These are phyloP conservation scores for Eupithecia tripunctaria DNA, from an alignment of 2,888 invertebrate species.

Conservation along the genomic window DNA sequence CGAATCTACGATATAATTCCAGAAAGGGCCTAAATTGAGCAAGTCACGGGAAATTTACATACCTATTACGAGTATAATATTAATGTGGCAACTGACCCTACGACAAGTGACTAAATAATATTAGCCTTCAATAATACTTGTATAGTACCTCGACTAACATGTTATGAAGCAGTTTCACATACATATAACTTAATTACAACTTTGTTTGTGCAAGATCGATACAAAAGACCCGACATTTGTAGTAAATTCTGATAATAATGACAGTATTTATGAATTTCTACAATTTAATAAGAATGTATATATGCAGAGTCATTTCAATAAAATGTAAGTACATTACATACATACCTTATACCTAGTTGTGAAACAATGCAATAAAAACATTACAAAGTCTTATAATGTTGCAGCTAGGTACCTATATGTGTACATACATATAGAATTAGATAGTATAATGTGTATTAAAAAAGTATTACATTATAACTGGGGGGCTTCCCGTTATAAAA, in stretches of 20 bases:
- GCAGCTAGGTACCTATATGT: background rate
- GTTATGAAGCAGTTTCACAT: conserved; percentile 27
- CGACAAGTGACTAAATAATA: conserved; percentile 17
- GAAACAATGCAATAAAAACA: background rate
- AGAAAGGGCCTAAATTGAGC: background rate
- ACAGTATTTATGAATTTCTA: conserved; percentile 28
- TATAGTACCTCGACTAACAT: conserved; percentile 12
- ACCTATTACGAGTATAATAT: background rate
- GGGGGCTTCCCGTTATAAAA: background rate
- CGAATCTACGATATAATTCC: background rate
- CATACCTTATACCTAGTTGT: background rate
- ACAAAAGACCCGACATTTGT: conserved; percentile 32
- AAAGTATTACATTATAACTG: background rate
- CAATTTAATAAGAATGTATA: conserved; percentile 27
- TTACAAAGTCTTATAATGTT: background rate
- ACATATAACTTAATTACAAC: conserved; percentile 38
- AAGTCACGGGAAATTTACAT: background rate
- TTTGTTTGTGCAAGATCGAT: conserved; percentile 37
- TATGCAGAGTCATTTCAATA: conserved; percentile 10
- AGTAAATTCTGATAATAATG: conserved; percentile 30
- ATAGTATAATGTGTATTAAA: too few relatives aligned
- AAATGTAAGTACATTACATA: background rate
- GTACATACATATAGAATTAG: too few relatives aligned
- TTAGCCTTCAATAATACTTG: conserved; percentile 27
- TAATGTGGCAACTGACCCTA: conserved; percentile 1